Percentiles rank a stretch among this genome's conserved stretches.
phyloP scores from a whole-genome alignment of 2,888 invertebrate genomes.

The Melitaea athalia region DNA sequence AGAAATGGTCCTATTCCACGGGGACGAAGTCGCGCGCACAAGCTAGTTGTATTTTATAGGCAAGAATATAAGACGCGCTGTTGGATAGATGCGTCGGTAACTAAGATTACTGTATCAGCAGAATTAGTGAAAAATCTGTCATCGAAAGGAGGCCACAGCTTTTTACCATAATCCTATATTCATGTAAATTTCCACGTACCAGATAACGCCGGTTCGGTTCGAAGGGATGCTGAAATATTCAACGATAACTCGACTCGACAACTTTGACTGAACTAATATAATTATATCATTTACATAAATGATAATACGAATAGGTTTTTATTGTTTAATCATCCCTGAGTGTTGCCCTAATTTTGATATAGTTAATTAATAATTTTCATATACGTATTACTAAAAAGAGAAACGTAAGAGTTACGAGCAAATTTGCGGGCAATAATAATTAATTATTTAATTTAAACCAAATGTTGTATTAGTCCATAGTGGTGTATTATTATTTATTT shows the following conservation, averaged over 20 bases:
- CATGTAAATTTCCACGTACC: conserved; percentile 20
- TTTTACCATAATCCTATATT: conserved; percentile 26
- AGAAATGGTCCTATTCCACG: too few species aligned
- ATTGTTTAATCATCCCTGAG: too few species aligned
- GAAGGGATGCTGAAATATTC: conserved; percentile 8
- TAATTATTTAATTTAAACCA: too few species aligned
- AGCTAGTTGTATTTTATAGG: too few species aligned
- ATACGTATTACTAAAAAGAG: too few species aligned
- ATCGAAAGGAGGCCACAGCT: conserved; percentile 9
- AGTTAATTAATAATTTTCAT: too few species aligned
- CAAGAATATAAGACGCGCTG: neutral
- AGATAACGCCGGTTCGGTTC: conserved; percentile 14
- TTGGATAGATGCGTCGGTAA: neutral
- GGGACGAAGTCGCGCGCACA: too few species aligned
- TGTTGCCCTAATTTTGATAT: too few species aligned
- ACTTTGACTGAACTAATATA: conserved; percentile 5
- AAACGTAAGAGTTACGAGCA: too few species aligned
- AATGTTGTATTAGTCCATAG: too few species aligned
- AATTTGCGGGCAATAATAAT: too few species aligned
- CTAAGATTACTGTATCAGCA: neutral
- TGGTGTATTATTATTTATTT: too few species aligned
- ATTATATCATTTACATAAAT: conserved; percentile 3
- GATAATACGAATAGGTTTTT: neutral
- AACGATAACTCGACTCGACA: conserved; percentile 16
- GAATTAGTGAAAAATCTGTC: neutral